phyloP scores from a whole-genome alignment of 2,113 vertebrate genomes.

The Chloropsis cyanopogon region DNA sequence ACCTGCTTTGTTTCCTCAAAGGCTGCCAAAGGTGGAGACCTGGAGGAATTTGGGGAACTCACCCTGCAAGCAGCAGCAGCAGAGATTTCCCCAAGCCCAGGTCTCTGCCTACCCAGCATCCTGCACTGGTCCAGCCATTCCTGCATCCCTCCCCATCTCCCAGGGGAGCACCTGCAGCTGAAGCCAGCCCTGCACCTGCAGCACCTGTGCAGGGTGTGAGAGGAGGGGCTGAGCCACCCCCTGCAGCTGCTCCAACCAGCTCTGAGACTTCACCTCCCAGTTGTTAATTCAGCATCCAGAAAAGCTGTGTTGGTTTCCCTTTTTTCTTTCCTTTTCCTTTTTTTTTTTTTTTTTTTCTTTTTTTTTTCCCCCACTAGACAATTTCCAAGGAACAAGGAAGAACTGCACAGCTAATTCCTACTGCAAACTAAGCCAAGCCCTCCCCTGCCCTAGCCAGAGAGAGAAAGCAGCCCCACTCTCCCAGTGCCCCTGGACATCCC shows the following conservation, averaged over 20 bases:
- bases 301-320: background rate
- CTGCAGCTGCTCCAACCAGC: background rate
- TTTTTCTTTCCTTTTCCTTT: fast-evolving
- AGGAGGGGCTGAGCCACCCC: background rate
- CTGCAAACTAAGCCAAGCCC: background rate
- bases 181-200: background rate
- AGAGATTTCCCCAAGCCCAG: background rate
- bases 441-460: background rate
- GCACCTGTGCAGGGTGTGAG: background rate
- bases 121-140: background rate
- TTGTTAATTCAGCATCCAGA: background rate
- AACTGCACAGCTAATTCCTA: background rate
- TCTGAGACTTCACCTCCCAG: background rate
- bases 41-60: background rate
- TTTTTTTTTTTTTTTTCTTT: fast-evolving
- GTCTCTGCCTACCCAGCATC: background rate
- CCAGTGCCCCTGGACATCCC: background rate
- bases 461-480: background rate
- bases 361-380: fast-evolving
- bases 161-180: background rate
- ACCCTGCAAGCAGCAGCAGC: background rate
- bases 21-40: background rate
- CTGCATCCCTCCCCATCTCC: background rate
- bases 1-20: constrained; percentile 26
- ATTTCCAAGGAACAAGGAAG: background rate